A percentile compares a stretch with the other conserved stretches of the same genome.
Evolutionary conservation across 2,888 invertebrate species (phyloP).

Genomic region (Arctia plantaginis): DNA sequence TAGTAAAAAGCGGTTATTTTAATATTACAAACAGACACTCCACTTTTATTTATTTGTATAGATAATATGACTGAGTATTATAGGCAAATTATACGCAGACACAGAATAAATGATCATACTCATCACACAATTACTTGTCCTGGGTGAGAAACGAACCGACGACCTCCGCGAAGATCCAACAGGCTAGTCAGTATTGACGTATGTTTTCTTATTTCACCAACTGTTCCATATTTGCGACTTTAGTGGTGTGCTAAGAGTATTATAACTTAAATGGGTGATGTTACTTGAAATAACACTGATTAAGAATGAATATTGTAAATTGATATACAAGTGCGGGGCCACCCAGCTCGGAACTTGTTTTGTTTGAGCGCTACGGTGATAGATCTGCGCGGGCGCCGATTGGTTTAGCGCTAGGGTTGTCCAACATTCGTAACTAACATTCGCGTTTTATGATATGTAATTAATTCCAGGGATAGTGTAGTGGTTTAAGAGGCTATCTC

Average conservation of each 20-base stretch:
- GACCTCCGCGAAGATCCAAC: no score
- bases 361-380: constrained; percentile 60
- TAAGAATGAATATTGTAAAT: constrained; percentile 72
- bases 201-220: not conserved
- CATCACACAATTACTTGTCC: no score
- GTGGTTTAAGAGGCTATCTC: no score
- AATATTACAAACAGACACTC: no score
- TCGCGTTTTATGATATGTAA: no score
- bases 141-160: no score
- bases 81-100: no score
- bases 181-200: not conserved
- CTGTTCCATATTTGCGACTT: not conserved
- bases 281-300: constrained; percentile 41
- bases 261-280: constrained; percentile 3
- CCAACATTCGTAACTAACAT: constrained; percentile 16
- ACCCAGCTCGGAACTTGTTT: constrained; percentile 69
- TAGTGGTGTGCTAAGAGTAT: not conserved
- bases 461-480: no score
- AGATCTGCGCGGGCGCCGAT: constrained; percentile 71
- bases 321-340: constrained; percentile 76
- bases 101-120: no score
- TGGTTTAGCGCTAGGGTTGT: constrained; percentile 69
- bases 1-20: no score
- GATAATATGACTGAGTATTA: no score
- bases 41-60: no score